Conservation (phyloP, 2,113 vertebrate species). For the Apeltes quadracus region DNA sequence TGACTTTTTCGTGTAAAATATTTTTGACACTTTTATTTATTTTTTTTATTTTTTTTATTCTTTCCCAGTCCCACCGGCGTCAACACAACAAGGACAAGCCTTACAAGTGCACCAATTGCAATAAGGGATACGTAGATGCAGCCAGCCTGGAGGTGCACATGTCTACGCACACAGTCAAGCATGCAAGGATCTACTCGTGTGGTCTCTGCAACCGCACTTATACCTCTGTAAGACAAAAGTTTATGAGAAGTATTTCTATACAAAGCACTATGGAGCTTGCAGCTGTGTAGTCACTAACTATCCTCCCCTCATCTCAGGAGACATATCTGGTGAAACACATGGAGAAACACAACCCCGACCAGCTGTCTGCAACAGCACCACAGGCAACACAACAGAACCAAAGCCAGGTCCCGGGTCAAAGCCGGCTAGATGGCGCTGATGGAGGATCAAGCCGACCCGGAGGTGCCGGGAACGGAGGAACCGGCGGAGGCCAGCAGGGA, state of each 20-base stretch:
- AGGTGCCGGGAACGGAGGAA: slow-evolving; percentile 74
- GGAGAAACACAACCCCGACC: slow-evolving; percentile 95
- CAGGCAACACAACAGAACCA: slow-evolving; percentile 81
- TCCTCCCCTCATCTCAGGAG: slow-evolving; percentile 83
- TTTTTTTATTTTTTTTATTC: neutral
- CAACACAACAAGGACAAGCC: slow-evolving; percentile 99
- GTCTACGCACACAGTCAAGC: slow-evolving; percentile 96
- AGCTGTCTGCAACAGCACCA: slow-evolving; percentile 65
- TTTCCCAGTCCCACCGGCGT: slow-evolving; percentile 92
- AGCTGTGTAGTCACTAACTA: slow-evolving; percentile 68
- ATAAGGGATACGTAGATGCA: slow-evolving; percentile 93
- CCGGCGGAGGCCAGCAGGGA: slow-evolving; percentile 52
- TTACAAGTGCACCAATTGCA: slow-evolving; percentile 98
- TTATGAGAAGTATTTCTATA: slow-evolving; percentile 65
- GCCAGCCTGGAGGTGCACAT: slow-evolving; percentile 94
- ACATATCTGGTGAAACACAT: slow-evolving; percentile 99
- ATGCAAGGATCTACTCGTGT: slow-evolving; percentile 96
- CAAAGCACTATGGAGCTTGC: slow-evolving; percentile 61
- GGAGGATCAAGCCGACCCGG: slow-evolving; percentile 62
- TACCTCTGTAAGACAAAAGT: slow-evolving; percentile 89
- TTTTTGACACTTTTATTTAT: neutral
- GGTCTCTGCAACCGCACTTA: slow-evolving; percentile 97
- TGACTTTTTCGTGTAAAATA: slow-evolving; percentile 13
- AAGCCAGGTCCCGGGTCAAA: slow-evolving; percentile 74
- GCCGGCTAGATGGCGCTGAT: slow-evolving; percentile 71